phyloP scores from a whole-genome alignment of 1,140 invertebrate genomes.

The Ceratina japonica region DNA sequence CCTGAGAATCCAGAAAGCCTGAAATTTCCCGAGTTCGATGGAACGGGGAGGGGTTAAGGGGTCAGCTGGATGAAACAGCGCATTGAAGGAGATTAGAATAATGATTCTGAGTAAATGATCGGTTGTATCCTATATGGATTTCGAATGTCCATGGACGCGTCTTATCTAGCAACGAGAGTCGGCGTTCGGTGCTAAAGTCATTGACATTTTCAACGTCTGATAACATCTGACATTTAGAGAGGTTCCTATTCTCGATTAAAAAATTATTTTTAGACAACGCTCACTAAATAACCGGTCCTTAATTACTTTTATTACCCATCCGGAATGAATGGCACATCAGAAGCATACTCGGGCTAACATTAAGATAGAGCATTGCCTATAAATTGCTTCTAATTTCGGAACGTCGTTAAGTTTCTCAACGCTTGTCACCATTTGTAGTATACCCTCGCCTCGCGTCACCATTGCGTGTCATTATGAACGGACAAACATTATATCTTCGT shows the following conservation, averaged over 20 bases:
- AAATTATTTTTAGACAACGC: neutral
- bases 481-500: too few species aligned
- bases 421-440: neutral
- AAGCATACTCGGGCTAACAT: neutral
- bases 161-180: neutral
- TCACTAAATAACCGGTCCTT: neutral
- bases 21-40: too few species aligned
- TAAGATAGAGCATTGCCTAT: neutral
- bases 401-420: neutral
- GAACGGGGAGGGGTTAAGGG: too few species aligned
- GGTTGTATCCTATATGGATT: neutral
- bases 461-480: too few species aligned
- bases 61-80: neutral
- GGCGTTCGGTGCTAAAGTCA: neutral
- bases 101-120: neutral
- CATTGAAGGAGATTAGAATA: neutral
- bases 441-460: too few species aligned
- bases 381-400: conserved; percentile 3
- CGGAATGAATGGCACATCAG: neutral
- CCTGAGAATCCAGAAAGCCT: too few species aligned
- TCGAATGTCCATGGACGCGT: neutral
- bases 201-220: neutral
- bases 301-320: neutral
- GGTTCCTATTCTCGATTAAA: too few species aligned
- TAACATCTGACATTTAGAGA: neutral